A percentile compares a stretch with the other conserved stretches of the same genome.
Evolutionary conservation across 2,113 vertebrate species (phyloP).

Genomic region (Megaceryle maxima): DNA sequence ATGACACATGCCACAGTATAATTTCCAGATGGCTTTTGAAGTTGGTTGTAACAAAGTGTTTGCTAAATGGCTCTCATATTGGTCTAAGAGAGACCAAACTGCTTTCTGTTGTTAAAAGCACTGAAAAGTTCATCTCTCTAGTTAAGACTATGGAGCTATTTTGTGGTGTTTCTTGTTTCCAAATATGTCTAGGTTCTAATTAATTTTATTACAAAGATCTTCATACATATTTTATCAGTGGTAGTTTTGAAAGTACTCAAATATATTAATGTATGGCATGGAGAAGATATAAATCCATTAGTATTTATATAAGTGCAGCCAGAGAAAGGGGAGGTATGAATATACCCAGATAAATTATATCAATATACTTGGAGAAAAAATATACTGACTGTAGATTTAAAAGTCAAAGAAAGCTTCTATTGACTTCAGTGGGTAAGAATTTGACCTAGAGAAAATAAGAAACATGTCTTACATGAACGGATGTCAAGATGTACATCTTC

Average conservation of each 20-base stretch:
- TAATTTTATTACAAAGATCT: neutral
- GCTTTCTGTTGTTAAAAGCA: neutral
- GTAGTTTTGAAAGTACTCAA: neutral
- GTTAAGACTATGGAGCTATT: neutral
- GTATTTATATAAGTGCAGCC: neutral
- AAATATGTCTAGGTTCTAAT: neutral
- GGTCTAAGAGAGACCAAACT: neutral
- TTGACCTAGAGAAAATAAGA: neutral
- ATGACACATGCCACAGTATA: neutral
- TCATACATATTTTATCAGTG: neutral
- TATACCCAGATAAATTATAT: neutral
- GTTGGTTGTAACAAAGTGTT: neutral
- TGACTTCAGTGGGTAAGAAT: neutral
- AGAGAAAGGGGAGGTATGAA: neutral
- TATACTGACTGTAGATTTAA: neutral
- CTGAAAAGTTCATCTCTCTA: neutral
- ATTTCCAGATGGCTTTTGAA: constrained; percentile 54
- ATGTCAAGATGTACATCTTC: neutral
- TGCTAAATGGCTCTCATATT: neutral
- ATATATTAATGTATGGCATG: neutral
- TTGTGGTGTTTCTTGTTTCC: neutral
- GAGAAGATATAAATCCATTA: neutral
- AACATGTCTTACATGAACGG: neutral
- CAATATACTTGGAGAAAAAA: neutral
- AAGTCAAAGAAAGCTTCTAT: neutral